Evolutionary conservation across 2,888 invertebrate genomes (phyloP).

Genomic region (Diadegma fenestrale): DNA sequence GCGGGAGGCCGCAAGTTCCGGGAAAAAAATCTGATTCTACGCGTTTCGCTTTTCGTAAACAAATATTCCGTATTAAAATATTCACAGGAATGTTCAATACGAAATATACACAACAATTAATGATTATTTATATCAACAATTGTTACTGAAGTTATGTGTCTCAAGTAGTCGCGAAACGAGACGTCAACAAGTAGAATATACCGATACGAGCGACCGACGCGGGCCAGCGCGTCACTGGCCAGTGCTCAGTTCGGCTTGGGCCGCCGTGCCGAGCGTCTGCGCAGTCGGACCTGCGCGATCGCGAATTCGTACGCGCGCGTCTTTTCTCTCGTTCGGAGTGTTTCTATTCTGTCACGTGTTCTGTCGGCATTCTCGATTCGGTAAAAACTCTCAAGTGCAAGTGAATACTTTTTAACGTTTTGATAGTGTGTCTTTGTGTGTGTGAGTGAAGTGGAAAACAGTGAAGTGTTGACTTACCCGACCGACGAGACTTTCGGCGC

Average conservation of each 20-base stretch:
- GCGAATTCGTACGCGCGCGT: background rate
- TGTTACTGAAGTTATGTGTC: background rate
- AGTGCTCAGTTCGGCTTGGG: background rate
- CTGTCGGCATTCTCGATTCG: background rate
- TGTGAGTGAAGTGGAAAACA: background rate
- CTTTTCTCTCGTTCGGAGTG: background rate
- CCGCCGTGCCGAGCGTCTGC: background rate
- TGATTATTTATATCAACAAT: no score
- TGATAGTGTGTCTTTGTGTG: background rate
- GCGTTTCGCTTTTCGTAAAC: background rate
- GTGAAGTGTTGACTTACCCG: conserved; percentile 87
- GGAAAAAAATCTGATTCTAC: background rate
- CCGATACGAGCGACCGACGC: background rate
- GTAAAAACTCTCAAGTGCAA: background rate
- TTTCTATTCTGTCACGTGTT: background rate
- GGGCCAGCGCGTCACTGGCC: background rate
- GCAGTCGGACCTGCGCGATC: no score
- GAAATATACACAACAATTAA: no score
- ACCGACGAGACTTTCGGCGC: conserved; percentile 97
- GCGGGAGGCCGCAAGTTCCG: background rate
- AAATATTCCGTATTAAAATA: background rate
- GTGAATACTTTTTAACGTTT: background rate
- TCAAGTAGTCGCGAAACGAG: conserved; percentile 29
- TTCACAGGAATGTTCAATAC: background rate
- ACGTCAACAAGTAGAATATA: background rate